These are phyloP conservation scores for Psammodynastes pulverulentus DNA, from an alignment of 2,113 vertebrate species.

Conservation along the genomic window DNA sequence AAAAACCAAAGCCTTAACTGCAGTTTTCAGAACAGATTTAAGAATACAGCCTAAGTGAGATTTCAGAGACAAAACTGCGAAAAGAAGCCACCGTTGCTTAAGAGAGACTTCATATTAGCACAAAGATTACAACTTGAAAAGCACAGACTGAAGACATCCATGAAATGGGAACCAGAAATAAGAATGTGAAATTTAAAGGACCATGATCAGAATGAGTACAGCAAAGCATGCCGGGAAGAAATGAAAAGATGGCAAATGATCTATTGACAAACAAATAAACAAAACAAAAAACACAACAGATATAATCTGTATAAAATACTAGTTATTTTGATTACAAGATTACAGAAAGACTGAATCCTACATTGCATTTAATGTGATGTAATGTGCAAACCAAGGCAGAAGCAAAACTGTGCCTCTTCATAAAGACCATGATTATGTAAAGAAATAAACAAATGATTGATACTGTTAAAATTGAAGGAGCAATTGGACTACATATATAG, in stretches of 20 bases:
- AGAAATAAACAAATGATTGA: background rate
- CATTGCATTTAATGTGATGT: background rate
- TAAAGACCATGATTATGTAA: background rate
- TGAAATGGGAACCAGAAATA: background rate
- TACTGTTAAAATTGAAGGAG: background rate
- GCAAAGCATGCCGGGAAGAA: background rate
- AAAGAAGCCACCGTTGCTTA: background rate
- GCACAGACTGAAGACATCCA: background rate
- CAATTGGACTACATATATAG: background rate
- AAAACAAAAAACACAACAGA: background rate
- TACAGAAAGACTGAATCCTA: background rate
- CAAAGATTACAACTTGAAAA: background rate
- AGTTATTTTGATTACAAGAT: background rate
- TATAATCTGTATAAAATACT: background rate
- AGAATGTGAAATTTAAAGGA: background rate
- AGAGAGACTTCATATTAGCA: background rate
- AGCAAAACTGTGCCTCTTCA: background rate
- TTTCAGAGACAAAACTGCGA: background rate
- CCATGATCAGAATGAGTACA: background rate
- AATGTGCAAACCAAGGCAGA: too few relatives aligned
- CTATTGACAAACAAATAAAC: background rate
- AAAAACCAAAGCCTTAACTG: background rate
- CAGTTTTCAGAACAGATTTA: background rate
- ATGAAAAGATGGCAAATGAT: background rate
- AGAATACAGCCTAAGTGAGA: background rate